phyloP scores from a whole-genome alignment of 2,797 vertebrate species.

The Basileuterus tristriatus region DNA sequence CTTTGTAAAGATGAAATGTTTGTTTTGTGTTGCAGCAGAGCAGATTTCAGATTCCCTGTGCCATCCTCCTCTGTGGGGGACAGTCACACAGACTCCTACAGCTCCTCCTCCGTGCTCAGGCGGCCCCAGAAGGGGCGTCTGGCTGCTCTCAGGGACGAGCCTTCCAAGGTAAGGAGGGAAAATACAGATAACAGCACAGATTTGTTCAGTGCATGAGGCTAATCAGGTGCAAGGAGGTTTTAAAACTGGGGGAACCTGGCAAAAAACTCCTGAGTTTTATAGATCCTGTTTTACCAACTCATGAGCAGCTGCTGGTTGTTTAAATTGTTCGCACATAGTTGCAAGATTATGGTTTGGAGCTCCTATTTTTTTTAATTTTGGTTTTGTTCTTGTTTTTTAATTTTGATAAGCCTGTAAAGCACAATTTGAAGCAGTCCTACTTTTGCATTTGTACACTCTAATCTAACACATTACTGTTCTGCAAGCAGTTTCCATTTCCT shows the following conservation, averaged over 20 bases:
- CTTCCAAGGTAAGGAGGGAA: constrained; percentile 84
- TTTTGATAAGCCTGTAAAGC: not conserved
- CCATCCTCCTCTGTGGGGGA: constrained; percentile 85
- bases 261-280: not conserved
- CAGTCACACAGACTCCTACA: constrained; percentile 83
- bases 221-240: rapidly evolving
- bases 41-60: constrained; percentile 92
- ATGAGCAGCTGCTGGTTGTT: not conserved
- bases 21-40: constrained; percentile 74
- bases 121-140: constrained; percentile 92
- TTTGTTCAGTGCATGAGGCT: rapidly evolving
- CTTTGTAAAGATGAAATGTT: not conserved
- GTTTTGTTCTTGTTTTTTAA: not conserved
- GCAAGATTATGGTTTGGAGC: not conserved
- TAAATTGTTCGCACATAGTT: not conserved
- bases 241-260: not conserved
- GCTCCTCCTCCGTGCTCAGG: constrained; percentile 85
- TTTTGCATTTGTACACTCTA: not conserved
- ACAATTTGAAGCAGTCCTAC: not conserved
- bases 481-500: not conserved
- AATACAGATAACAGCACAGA: not conserved
- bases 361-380: not conserved
- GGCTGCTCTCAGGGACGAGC: constrained; percentile 90
- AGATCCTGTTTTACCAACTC: not conserved
- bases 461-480: not conserved